These are phyloP conservation scores for Rhagonycha fulva DNA, from an alignment of 2,888 invertebrate species.

Conservation along the genomic window DNA sequence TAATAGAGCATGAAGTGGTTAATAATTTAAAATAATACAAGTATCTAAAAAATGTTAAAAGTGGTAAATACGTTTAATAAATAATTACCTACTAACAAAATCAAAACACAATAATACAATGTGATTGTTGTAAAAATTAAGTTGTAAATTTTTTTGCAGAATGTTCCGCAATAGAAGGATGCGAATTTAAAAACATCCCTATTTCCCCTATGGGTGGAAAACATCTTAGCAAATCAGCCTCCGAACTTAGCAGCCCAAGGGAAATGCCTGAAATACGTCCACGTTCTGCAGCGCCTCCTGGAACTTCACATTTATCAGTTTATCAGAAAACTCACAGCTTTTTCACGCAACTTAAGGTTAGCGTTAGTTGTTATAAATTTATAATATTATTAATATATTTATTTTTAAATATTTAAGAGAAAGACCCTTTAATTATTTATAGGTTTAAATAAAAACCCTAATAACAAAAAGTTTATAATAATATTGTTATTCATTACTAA, in stretches of 20 bases:
- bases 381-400: too few species aligned
- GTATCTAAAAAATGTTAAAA: too few species aligned
- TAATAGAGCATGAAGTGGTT: too few species aligned
- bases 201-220: constrained; percentile 26
- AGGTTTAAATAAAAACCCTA: too few species aligned
- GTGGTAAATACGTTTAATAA: too few species aligned
- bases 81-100: too few species aligned
- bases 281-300: constrained; percentile 59
- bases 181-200: constrained; percentile 47
- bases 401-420: too few species aligned
- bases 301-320: constrained; percentile 69
- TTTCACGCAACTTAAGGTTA: constrained; percentile 78
- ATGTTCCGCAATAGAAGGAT: constrained; percentile 49
- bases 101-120: too few species aligned
- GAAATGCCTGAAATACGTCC: constrained; percentile 58
- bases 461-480: too few species aligned
- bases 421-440: too few species aligned
- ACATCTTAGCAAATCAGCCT: constrained; percentile 81
- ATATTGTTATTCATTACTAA: too few species aligned
- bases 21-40: too few species aligned
- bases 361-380: background rate
- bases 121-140: background rate
- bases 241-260: constrained; percentile 73
- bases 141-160: constrained; percentile 46
- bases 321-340: constrained; percentile 83